Conservation (phyloP, 2,113 vertebrate genomes). For the Aphyosemion australe region DNA sequence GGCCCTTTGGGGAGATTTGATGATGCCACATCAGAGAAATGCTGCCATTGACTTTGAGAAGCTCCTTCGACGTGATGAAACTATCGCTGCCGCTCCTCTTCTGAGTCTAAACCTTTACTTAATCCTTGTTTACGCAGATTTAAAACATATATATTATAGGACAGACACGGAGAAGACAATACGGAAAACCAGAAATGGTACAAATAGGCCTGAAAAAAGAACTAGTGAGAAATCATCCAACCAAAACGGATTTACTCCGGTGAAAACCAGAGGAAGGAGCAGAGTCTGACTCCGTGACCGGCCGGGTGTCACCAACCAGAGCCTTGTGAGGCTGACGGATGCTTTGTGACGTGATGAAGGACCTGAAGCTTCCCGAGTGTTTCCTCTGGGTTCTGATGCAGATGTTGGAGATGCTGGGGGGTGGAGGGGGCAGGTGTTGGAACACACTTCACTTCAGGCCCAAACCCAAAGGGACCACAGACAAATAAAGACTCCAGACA, state of each 20-base stretch:
- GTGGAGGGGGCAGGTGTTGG: conserved; percentile 11
- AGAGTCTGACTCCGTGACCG: neutral
- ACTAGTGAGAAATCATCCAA: too few relatives aligned
- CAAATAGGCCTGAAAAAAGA: neutral
- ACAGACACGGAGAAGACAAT: too few relatives aligned
- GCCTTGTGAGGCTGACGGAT: conserved; percentile 7
- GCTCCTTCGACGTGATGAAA: too few relatives aligned
- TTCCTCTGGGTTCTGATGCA: conserved; percentile 20
- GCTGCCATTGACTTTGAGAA: too few relatives aligned
- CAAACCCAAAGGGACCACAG: conserved; percentile 2
- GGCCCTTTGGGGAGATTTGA: too few relatives aligned
- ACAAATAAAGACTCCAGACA: conserved; percentile 14
- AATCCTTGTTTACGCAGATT: too few relatives aligned
- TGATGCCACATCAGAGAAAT: too few relatives aligned
- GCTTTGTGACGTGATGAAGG: conserved; percentile 12
- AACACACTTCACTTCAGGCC: neutral
- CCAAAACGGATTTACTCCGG: neutral
- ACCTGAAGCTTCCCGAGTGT: neutral
- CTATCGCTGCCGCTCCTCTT: too few relatives aligned
- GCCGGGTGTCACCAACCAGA: neutral
- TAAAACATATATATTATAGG: too few relatives aligned
- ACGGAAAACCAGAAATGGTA: neutral
- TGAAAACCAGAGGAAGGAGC: neutral
- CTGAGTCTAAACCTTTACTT: too few relatives aligned
- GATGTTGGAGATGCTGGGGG: conserved; percentile 13